phyloP scores from a whole-genome alignment of 1,140 invertebrate genomes.

The Papilio dardanus region DNA sequence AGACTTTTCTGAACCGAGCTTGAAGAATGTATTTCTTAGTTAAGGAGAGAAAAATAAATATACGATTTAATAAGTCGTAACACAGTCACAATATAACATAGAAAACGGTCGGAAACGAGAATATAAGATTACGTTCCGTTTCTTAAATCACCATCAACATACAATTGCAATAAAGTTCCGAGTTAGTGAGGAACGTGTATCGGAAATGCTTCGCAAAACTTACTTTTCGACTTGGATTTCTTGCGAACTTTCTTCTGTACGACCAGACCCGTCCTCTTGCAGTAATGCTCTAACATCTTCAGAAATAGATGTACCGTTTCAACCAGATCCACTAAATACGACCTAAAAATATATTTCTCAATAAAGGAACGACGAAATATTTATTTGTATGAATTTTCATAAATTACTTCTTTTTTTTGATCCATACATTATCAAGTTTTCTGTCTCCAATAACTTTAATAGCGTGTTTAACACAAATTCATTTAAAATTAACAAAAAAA shows the following conservation, averaged over 20 bases:
- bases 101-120: not conserved
- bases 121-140: not conserved
- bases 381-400: too few species aligned
- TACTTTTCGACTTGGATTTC: conserved; percentile 82
- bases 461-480: conserved; percentile 1
- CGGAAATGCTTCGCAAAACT: conserved; percentile 45
- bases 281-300: conserved; percentile 94
- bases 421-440: too few species aligned
- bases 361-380: not conserved
- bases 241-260: conserved; percentile 87
- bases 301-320: conserved; percentile 96
- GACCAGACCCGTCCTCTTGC: conserved; percentile 87
- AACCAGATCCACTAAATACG: conserved; percentile 93
- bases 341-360: conserved; percentile 77
- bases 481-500: conserved; percentile 25
- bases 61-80: not conserved
- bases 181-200: conserved; percentile 22
- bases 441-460: too few species aligned
- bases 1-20: not conserved
- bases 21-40: not conserved
- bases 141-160: conserved; percentile 34
- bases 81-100: not conserved
- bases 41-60: not conserved
- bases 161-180: conserved; percentile 7
- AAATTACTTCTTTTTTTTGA: not conserved